Base-by-base conservation (phyloP, 1,140 invertebrate species). In the Aphis craccivora region DNA sequence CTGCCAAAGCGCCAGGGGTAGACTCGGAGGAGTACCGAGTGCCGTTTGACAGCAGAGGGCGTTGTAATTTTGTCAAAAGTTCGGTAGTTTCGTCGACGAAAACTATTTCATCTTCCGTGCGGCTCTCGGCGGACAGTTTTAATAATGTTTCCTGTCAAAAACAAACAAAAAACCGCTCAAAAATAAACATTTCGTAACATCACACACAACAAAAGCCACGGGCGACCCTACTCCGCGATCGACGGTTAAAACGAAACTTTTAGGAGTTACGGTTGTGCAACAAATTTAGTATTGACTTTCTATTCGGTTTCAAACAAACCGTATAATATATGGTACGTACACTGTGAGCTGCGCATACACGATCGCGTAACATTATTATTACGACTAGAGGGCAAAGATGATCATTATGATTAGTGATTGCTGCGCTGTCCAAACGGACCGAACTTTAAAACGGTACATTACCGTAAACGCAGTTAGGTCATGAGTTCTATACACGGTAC, bases 131-230 rank as follows among this genome's bases (percentile, higher is more conserved):
- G 60, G 23, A n/a, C 35, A 93, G 30, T 20, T 86, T 86, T 83
- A 37, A 51, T 20, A 93, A 67, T 18, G 48, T 93, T 35, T 86
- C 91, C 91, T 93, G 22, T 92, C 9, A 84, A 43, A 84, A 84
- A 84, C 9, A 84, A 84, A 84, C 37, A 25, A 84, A 43, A 84
- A 43, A 25, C 37, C 83, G 37, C n/a, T 18, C n/a, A 0, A 18
- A 76, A 76, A 84, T 40, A 23, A 84, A 40, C 30, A n/a, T 87
- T 87, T 87, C 25, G 8, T 51, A 76, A 76, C 22, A 11, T 40
- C 6, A n/a, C 18, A 18, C 30, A 35, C 20, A 51, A 14, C 25
- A n/a, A 30, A 8, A 45, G 43, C 84, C n/a, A 37, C 22, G 6
- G 3, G 22, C 14, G 25, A 60, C 88, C 30, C 87, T 30, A 51